A percentile compares a stretch with the other conserved stretches of the same genome.
phyloP scores from a whole-genome alignment of 2,888 invertebrate species.

The Caenorhabditis afra region DNA sequence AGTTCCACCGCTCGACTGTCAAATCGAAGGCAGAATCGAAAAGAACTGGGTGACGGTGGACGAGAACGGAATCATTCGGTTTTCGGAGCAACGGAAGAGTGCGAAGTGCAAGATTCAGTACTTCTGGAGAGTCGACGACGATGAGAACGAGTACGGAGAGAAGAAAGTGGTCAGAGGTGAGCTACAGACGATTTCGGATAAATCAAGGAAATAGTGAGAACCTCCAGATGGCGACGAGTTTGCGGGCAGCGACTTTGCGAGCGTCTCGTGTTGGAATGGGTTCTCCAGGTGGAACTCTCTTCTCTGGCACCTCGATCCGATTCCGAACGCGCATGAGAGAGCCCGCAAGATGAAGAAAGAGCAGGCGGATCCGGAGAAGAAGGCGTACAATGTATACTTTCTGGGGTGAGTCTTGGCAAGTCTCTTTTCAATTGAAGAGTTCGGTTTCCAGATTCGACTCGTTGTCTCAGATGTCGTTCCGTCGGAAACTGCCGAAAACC shows the following conservation, averaged over 20 bases:
- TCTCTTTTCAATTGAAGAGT: slow-evolving; percentile 61
- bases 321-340: slow-evolving; percentile 2
- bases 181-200: not conserved
- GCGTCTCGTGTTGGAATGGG: slow-evolving; percentile 22
- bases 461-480: slow-evolving; percentile 88
- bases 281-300: slow-evolving; percentile 28
- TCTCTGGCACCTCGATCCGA: slow-evolving; percentile 7
- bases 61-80: slow-evolving; percentile 62
- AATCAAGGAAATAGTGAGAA: not conserved
- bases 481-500: slow-evolving; percentile 87
- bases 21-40: slow-evolving; percentile 18
- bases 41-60: slow-evolving; percentile 72
- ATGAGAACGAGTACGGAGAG: slow-evolving; percentile 25
- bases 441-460: slow-evolving; percentile 86
- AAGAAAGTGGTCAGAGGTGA: not conserved
- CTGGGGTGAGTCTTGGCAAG: slow-evolving; percentile 17
- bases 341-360: not conserved
- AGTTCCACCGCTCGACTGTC: slow-evolving; percentile 65
- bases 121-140: slow-evolving; percentile 53
- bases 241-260: slow-evolving; percentile 37
- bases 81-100: slow-evolving; percentile 53
- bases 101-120: slow-evolving; percentile 48
- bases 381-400: slow-evolving; percentile 23
- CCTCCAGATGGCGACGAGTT: slow-evolving; percentile 23
- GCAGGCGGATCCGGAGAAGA: not conserved